Conservation (phyloP, 2,797 vertebrate genomes). For the Aeoliscus strigatus region DNA sequence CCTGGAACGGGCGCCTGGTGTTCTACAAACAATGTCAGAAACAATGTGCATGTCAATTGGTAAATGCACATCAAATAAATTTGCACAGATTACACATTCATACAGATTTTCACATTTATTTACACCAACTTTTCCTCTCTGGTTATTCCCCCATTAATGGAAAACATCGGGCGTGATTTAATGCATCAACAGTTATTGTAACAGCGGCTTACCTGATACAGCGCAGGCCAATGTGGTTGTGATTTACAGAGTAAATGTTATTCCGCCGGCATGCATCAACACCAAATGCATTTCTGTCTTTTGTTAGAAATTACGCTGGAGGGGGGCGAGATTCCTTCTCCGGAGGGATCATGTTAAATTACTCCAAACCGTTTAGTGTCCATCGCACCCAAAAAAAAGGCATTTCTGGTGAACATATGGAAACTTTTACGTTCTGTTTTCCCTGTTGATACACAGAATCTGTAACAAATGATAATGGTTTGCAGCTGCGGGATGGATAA, state of each 20-base stretch:
- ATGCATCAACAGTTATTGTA: conserved; percentile 38
- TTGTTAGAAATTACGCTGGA: conserved; percentile 40
- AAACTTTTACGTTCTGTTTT: conserved; percentile 86
- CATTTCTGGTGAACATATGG: conserved; percentile 87
- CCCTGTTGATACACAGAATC: conserved; percentile 88
- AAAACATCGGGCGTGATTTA: conserved; percentile 35
- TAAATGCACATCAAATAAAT: too few species aligned
- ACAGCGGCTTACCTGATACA: conserved; percentile 59
- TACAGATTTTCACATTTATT: too few species aligned
- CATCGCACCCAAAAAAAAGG: conserved; percentile 82
- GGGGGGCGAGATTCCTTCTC: conserved; percentile 72
- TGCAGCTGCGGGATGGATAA: conserved; percentile 82
- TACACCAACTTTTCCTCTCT: too few species aligned
- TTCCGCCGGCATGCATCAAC: conserved; percentile 65
- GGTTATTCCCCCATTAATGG: conserved; percentile 24
- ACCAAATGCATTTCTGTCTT: conserved; percentile 59
- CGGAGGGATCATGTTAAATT: conserved; percentile 87
- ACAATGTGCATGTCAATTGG: too few species aligned
- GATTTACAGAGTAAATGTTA: conserved; percentile 80
- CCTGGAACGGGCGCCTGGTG: too few species aligned
- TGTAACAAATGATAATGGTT: conserved; percentile 91
- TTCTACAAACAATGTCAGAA: too few species aligned
- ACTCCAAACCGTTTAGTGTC: conserved; percentile 88
- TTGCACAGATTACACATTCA: too few species aligned
- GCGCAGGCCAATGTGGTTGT: conserved; percentile 79